phyloP scores from a whole-genome alignment of 2,113 vertebrate species.

The Microcebus griseorufus region DNA sequence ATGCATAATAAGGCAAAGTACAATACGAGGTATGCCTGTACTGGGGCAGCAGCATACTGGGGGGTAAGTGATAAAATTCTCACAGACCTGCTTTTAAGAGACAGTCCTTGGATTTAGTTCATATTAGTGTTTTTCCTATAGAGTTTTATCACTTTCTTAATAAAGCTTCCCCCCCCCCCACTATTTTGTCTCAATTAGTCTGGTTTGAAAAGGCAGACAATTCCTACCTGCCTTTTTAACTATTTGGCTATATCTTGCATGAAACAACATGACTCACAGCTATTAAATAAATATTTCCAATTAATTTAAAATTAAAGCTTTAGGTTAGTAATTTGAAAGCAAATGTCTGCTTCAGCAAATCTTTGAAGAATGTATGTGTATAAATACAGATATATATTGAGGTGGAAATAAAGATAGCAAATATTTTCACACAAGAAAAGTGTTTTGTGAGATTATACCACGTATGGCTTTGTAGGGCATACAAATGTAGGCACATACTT shows the following conservation, averaged over 20 bases:
- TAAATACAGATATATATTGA: background rate
- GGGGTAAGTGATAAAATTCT: background rate
- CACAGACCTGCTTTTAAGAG: background rate
- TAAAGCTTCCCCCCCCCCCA: background rate
- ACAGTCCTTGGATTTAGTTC: slow-evolving; percentile 41
- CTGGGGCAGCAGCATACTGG: background rate
- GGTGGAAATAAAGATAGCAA: background rate
- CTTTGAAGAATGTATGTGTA: background rate
- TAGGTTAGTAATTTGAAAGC: background rate
- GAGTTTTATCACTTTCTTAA: background rate
- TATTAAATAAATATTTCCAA: background rate
- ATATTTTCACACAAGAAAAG: background rate
- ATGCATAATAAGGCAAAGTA: background rate
- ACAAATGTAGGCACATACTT: background rate
- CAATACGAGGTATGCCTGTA: background rate
- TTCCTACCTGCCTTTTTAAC: background rate
- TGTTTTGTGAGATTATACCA: background rate
- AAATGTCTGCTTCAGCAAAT: slow-evolving; percentile 21
- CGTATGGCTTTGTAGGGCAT: background rate
- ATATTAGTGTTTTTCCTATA: background rate
- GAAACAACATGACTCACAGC: background rate
- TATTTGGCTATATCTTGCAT: background rate
- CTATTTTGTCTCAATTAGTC: background rate
- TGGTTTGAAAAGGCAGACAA: slow-evolving; percentile 33
- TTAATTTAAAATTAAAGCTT: background rate